Evolutionary conservation across 2,888 invertebrate genomes (phyloP).

Genomic region (Epinotia nisella): DNA sequence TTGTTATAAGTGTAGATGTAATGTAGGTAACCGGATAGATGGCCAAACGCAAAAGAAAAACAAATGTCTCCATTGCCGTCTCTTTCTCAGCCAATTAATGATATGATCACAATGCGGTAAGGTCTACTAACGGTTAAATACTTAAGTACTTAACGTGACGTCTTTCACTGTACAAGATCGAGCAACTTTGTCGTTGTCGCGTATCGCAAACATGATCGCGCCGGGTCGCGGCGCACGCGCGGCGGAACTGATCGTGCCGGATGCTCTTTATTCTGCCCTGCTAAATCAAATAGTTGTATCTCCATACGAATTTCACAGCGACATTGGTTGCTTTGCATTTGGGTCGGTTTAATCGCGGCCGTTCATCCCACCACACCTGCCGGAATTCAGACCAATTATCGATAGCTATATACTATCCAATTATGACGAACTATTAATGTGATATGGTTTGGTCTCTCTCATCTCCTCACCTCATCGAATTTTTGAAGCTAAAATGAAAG

Average conservation of each 20-base stretch:
- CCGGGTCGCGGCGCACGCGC: conserved; percentile 58
- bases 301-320: neutral
- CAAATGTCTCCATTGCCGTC: neutral
- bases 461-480: no score
- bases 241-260: conserved; percentile 75
- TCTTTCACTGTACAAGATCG: conserved; percentile 8
- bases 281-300: conserved; percentile 1
- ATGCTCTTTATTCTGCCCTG: conserved; percentile 71
- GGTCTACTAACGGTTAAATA: conserved; percentile 7
- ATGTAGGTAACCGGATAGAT: no score
- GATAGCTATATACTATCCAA: no score
- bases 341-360: conserved; percentile 53
- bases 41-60: neutral
- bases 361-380: conserved; percentile 68
- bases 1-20: no score
- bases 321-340: conserved; percentile 7
- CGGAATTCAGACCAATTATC: conserved; percentile 27
- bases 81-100: conserved; percentile 5
- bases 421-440: conserved; percentile 3
- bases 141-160: conserved; percentile 17
- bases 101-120: conserved; percentile 10
- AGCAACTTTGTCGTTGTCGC: neutral
- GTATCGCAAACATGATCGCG: conserved; percentile 25
- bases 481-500: no score
- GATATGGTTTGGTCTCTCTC: neutral